Percentiles rank a stretch among this genome's conserved stretches.
phyloP scores from a whole-genome alignment of 2,888 invertebrate species.

The Amphipyra berbera region DNA sequence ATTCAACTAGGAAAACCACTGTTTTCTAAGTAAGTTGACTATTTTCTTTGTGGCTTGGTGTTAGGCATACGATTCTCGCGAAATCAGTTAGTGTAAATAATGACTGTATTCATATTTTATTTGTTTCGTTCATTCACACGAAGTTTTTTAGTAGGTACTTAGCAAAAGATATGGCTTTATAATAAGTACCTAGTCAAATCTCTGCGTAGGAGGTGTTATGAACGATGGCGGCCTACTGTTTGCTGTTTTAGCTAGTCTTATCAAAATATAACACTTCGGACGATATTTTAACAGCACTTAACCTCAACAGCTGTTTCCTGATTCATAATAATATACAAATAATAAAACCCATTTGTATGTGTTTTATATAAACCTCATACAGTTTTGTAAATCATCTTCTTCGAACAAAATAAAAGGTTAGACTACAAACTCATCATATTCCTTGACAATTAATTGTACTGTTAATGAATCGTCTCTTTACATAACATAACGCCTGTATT shows the following conservation, averaged over 20 bases:
- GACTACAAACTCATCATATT: background rate
- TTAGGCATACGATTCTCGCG: too few species aligned
- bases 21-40: background rate
- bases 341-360: background rate
- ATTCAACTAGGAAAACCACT: too few species aligned
- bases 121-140: slow-evolving; percentile 9
- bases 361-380: too few species aligned
- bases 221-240: background rate
- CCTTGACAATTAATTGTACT: background rate
- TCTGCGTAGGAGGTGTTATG: slow-evolving; percentile 22
- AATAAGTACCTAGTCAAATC: slow-evolving; percentile 7
- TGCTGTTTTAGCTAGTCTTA: slow-evolving; percentile 12
- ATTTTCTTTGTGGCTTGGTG: too few species aligned
- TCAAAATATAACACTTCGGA: slow-evolving; percentile 17
- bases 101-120: slow-evolving; percentile 22
- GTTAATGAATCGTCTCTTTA: background rate
- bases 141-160: slow-evolving; percentile 19
- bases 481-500: too few species aligned
- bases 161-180: slow-evolving; percentile 22
- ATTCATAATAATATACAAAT: background rate
- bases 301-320: slow-evolving; percentile 23
- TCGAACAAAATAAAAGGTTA: too few species aligned
- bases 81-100: slow-evolving; percentile 1
- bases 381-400: too few species aligned
- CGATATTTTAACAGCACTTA: slow-evolving; percentile 14